Conservation (phyloP, 1,140 invertebrate genomes). For the Heliothis virescens region DNA sequence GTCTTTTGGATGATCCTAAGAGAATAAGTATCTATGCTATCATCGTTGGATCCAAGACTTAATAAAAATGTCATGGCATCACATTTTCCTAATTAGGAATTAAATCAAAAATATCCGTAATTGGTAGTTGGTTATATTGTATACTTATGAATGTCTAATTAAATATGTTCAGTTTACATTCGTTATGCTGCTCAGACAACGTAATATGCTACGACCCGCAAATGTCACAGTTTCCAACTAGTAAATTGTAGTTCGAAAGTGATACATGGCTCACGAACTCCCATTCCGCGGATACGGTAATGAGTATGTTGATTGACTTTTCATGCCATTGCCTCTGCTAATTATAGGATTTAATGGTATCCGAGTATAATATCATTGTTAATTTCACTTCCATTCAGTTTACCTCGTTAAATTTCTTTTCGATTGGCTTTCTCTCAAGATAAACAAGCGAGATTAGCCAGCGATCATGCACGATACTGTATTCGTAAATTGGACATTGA, state of each 20-base stretch:
- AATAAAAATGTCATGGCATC: too few relatives aligned
- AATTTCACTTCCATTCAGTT: conserved; percentile 60
- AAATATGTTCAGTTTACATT: conserved; percentile 54
- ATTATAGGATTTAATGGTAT: conserved; percentile 61
- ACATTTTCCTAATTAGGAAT: too few relatives aligned
- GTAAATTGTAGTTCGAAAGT: conserved; percentile 74
- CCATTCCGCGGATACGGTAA: conserved; percentile 62
- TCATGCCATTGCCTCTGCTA: conserved; percentile 58
- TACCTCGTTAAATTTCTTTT: conserved; percentile 48
- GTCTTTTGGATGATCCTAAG: too few relatives aligned
- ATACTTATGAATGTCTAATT: conserved; percentile 50
- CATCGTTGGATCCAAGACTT: too few relatives aligned
- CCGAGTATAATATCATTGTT: conserved; percentile 55
- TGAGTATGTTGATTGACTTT: conserved; percentile 64
- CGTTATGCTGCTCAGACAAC: conserved; percentile 41
- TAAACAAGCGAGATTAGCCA: conserved; percentile 66
- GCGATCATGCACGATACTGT: conserved; percentile 63
- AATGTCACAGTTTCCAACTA: conserved; percentile 68
- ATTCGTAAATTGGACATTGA: conserved; percentile 70
- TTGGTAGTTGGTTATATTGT: background rate
- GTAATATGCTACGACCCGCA: conserved; percentile 52
- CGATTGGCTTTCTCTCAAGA: conserved; percentile 63
- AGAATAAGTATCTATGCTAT: too few relatives aligned
- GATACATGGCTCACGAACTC: conserved; percentile 67
- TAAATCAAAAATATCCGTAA: background rate